Evolutionary conservation across 2,888 invertebrate genomes (phyloP).

Genomic region (Sarcophaga rosellei): DNA sequence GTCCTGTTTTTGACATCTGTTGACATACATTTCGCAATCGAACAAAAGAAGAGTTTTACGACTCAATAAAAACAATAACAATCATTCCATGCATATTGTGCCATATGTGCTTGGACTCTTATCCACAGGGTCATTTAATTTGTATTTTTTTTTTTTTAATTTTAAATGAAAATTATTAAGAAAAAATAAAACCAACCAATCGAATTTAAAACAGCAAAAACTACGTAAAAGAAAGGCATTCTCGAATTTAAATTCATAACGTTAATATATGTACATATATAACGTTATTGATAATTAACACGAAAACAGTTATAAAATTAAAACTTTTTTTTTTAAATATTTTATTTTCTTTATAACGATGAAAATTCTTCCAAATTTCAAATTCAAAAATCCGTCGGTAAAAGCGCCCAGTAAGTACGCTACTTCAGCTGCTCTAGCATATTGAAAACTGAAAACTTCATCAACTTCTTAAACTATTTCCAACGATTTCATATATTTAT

Average conservation of each 20-base stretch:
- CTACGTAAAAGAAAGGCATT: too few relatives aligned
- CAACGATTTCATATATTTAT: too few relatives aligned
- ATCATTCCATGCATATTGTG: background rate
- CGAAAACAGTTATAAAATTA: background rate
- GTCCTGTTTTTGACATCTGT: slow-evolving; percentile 62
- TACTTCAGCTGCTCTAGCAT: too few relatives aligned
- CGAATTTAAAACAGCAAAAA: background rate
- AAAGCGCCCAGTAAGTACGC: too few relatives aligned
- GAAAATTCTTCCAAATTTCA: too few relatives aligned
- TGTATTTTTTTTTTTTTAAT: background rate
- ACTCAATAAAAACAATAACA: slow-evolving; percentile 20
- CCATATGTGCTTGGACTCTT: background rate
- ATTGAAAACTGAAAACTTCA: too few relatives aligned
- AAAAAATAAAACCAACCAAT: background rate
- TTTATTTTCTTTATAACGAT: too few relatives aligned
- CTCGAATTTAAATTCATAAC: background rate
- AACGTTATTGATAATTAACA: background rate
- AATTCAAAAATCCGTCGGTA: too few relatives aligned
- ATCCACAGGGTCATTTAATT: background rate
- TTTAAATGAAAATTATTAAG: background rate
- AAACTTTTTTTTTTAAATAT: background rate
- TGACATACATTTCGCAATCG: slow-evolving; percentile 57
- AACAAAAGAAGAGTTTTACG: slow-evolving; percentile 59
- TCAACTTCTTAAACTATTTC: too few relatives aligned
- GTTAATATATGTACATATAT: background rate